Conservation (phyloP, 2,797 vertebrate genomes). For the Champsocephalus esox region DNA sequence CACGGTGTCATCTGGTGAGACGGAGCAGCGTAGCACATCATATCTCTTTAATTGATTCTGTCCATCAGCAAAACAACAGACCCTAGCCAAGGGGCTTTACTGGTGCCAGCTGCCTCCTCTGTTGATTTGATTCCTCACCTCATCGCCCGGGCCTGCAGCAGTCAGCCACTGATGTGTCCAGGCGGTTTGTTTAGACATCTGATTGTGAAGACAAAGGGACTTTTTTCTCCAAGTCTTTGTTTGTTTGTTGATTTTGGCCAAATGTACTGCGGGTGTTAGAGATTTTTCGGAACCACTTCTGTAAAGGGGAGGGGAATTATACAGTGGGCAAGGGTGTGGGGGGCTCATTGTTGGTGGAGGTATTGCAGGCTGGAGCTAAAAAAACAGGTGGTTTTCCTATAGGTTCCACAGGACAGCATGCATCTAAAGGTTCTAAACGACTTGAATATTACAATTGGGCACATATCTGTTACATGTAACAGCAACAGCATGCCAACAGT, state of each 20-base stretch:
- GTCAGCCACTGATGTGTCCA: conserved; percentile 48
- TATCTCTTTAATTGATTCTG: conserved; percentile 67
- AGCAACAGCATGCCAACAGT: neutral
- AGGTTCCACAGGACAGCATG: neutral
- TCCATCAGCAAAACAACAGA: conserved; percentile 70
- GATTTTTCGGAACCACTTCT: conserved; percentile 19
- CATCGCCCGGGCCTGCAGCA: conserved; percentile 35
- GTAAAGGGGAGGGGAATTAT: neutral
- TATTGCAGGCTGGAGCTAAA: neutral
- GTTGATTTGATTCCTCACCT: conserved; percentile 77
- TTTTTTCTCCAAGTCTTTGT: conserved; percentile 19
- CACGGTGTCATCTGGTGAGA: conserved; percentile 43
- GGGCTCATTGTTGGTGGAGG: conserved; percentile 3
- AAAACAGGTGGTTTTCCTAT: neutral
- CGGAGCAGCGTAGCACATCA: conserved; percentile 55
- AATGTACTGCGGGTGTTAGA: conserved; percentile 34
- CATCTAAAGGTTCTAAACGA: neutral
- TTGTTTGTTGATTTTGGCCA: conserved; percentile 23
- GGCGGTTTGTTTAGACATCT: conserved; percentile 63
- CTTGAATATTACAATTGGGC: neutral
- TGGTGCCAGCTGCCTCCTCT: conserved; percentile 70
- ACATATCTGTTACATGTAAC: neutral
- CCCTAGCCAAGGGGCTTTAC: conserved; percentile 60
- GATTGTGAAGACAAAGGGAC: conserved; percentile 51
- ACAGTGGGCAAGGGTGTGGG: neutral